Percentiles rank a stretch among this genome's conserved stretches.
These are phyloP conservation scores for Micropoecilia bifurca DNA, from an alignment of 2,797 vertebrate species.

Conservation along the genomic window DNA sequence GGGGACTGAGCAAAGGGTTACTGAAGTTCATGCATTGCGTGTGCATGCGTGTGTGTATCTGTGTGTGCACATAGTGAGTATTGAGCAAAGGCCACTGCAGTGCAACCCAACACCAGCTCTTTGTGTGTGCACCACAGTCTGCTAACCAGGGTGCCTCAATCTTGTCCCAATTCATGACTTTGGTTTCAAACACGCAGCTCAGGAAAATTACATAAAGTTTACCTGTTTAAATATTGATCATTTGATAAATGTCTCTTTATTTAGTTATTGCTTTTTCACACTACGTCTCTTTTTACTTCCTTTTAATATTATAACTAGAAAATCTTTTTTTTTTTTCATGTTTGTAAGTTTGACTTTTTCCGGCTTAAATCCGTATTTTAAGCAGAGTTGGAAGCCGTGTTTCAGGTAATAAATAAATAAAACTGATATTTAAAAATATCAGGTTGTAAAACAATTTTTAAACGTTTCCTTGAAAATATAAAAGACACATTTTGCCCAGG, in stretches of 20 bases:
- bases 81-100: slow-evolving; percentile 71
- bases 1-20: slow-evolving; percentile 57
- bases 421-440: slow-evolving; percentile 49
- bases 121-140: slow-evolving; percentile 63
- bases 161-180: slow-evolving; percentile 32
- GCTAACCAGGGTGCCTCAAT: slow-evolving; percentile 37
- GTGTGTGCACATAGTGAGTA: slow-evolving; percentile 47
- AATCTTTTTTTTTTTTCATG: background rate
- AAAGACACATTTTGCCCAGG: background rate
- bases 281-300: slow-evolving; percentile 8
- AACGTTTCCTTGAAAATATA: background rate
- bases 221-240: slow-evolving; percentile 6
- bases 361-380: background rate
- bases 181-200: slow-evolving; percentile 3
- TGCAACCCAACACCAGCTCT: slow-evolving; percentile 78
- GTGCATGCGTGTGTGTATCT: slow-evolving; percentile 30
- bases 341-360: background rate
- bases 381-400: background rate
- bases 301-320: background rate
- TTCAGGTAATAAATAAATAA: slow-evolving; percentile 40
- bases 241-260: background rate
- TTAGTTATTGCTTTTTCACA: background rate
- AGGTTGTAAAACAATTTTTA: background rate
- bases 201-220: background rate
- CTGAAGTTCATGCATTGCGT: slow-evolving; percentile 30